Evolutionary conservation across 2,888 invertebrate species (phyloP).

Genomic region (Baccha elongata): DNA sequence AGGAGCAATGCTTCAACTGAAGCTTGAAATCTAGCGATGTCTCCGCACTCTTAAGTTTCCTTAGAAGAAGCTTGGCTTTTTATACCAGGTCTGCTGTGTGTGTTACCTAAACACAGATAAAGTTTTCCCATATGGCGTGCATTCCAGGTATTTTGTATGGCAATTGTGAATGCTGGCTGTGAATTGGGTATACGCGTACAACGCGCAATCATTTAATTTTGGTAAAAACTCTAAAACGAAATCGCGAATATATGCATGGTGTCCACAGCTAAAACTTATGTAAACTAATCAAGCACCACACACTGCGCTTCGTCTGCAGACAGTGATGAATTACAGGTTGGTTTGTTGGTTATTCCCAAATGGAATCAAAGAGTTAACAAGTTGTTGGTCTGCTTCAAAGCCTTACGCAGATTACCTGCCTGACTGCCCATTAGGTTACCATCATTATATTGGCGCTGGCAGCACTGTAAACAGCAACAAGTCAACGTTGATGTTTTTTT

Average conservation of each 20-base stretch:
- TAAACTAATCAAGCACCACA: constrained; percentile 20
- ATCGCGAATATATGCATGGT: constrained; percentile 25
- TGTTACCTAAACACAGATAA: constrained; percentile 14
- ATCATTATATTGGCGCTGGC: constrained; percentile 30
- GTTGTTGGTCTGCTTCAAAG: constrained; percentile 34
- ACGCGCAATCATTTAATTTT: constrained; percentile 27
- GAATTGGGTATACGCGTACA: constrained; percentile 17
- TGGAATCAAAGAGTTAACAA: constrained; percentile 21
- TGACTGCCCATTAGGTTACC: not conserved
- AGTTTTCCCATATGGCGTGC: constrained; percentile 58
- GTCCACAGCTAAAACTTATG: constrained; percentile 36
- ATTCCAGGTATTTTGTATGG: constrained; percentile 69
- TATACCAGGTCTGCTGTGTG: constrained; percentile 4
- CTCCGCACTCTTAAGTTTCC: constrained; percentile 26
- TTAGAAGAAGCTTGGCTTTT: constrained; percentile 46
- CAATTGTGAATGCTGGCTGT: constrained; percentile 53
- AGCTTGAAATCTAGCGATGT: constrained; percentile 22
- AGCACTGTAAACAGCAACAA: constrained; percentile 30
- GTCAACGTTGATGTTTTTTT: constrained; percentile 49
- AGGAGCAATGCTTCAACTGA: constrained; percentile 44
- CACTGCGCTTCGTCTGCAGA: constrained; percentile 9
- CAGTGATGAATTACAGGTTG: constrained; percentile 45
- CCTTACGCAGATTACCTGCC: constrained; percentile 13
- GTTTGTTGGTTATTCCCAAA: constrained; percentile 9
- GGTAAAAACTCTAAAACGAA: constrained; percentile 68